Conservation (phyloP, 2,113 vertebrate genomes). For the Eleginops maclovinus region DNA sequence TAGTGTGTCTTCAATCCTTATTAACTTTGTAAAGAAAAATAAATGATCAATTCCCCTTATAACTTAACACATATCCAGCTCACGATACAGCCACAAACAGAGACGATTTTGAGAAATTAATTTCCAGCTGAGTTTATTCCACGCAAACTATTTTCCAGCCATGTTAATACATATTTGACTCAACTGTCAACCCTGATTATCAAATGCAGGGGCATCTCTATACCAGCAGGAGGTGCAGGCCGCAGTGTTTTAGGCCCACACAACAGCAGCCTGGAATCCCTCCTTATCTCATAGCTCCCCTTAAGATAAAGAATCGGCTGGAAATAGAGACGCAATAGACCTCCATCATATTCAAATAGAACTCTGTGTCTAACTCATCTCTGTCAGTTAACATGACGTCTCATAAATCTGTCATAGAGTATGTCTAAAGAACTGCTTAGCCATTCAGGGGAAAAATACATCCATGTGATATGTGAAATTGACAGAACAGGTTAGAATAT, state of each 20-base stretch:
- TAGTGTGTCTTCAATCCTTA: not conserved
- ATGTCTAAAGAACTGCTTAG: conserved; percentile 48
- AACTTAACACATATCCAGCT: not conserved
- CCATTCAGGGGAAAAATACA: conserved; percentile 8
- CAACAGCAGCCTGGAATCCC: conserved; percentile 57
- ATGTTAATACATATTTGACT: not conserved
- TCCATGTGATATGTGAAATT: conserved; percentile 29
- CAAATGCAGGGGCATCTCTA: conserved; percentile 4
- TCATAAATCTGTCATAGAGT: conserved; percentile 41
- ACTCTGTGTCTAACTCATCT: conserved; percentile 42
- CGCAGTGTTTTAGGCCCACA: conserved; percentile 10
- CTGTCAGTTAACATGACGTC: conserved; percentile 39
- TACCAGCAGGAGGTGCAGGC: conserved; percentile 72
- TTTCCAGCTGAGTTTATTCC: not conserved
- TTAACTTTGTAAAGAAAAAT: not conserved
- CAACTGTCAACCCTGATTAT: not conserved
- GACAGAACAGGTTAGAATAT: not conserved
- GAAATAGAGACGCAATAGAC: conserved; percentile 74
- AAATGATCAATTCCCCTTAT: not conserved
- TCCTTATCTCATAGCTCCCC: conserved; percentile 60
- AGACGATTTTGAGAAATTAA: not conserved
- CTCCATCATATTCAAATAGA: conserved; percentile 66
- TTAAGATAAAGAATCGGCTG: conserved; percentile 73
- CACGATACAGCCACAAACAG: not conserved
- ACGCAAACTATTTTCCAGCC: not conserved